These are phyloP conservation scores for Tiliacea citrago DNA, from an alignment of 2,888 invertebrate species.

Conservation along the genomic window DNA sequence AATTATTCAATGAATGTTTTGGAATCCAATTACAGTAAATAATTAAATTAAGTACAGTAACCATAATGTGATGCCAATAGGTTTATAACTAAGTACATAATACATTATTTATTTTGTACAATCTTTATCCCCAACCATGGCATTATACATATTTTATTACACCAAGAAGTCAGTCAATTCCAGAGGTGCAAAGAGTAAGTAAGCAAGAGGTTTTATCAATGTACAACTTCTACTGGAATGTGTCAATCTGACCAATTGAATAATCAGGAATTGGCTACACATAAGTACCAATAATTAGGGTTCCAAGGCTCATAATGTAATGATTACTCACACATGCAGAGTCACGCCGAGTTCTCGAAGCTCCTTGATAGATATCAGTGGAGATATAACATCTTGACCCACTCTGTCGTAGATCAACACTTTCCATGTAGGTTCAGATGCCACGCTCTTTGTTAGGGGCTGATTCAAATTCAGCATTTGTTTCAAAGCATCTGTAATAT, in stretches of 20 bases:
- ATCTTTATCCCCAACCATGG: too few species aligned
- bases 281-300: background rate
- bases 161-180: background rate
- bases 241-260: background rate
- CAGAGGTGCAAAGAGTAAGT: background rate
- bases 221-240: conserved; percentile 2
- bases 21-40: too few species aligned
- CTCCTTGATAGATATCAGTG: conserved; percentile 98
- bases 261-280: background rate
- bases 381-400: conserved; percentile 99
- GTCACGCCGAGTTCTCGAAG: conserved; percentile 99
- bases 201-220: background rate
- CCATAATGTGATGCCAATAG: too few species aligned
- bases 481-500: conserved; percentile 95
- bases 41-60: too few species aligned
- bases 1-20: too few species aligned
- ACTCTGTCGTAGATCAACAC: conserved; percentile 98
- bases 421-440: conserved; percentile 98
- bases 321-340: conserved; percentile 96
- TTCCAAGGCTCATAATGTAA: conserved; percentile 3
- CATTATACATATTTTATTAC: background rate
- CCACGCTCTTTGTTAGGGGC: conserved; percentile 93
- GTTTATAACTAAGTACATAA: too few species aligned
- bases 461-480: conserved; percentile 99
- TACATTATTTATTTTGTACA: too few species aligned